phyloP scores from a whole-genome alignment of 2,797 vertebrate genomes.

The Coreius guichenoti region DNA sequence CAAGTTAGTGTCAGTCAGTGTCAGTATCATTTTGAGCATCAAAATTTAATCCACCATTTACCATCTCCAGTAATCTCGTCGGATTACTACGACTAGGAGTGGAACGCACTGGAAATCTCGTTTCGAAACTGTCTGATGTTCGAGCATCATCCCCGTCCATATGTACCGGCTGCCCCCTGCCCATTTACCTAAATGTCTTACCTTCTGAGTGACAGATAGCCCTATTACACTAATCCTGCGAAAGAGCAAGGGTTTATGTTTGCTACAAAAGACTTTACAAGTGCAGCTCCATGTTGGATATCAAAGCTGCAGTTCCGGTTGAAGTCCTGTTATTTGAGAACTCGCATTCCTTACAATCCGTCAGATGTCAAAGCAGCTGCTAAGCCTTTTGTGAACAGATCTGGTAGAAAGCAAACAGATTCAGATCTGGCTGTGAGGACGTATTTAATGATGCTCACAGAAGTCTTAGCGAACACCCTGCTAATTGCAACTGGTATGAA shows the following conservation, averaged over 20 bases:
- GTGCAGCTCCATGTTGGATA: constrained; percentile 39
- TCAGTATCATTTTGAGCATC: constrained; percentile 42
- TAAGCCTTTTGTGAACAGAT: constrained; percentile 50
- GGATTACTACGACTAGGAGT: constrained; percentile 65
- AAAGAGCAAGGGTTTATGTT: constrained; percentile 54
- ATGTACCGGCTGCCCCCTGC: constrained; percentile 45
- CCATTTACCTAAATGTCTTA: constrained; percentile 42
- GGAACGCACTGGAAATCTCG: constrained; percentile 67
- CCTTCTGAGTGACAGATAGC: constrained; percentile 58
- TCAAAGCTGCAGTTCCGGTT: constrained; percentile 46
- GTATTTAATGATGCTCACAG: constrained; percentile 38
- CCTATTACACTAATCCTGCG: constrained; percentile 51
- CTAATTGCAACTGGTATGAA: constrained; percentile 36
- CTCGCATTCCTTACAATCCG: constrained; percentile 15
- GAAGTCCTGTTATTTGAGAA: constrained; percentile 40
- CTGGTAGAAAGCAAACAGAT: constrained; percentile 42
- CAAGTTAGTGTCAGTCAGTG: constrained; percentile 42
- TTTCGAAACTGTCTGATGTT: constrained; percentile 58
- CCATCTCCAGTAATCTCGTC: constrained; percentile 68
- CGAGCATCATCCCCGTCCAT: constrained; percentile 45
- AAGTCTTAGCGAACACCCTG: constrained; percentile 5
- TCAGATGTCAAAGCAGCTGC: constrained; percentile 49
- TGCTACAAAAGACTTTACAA: constrained; percentile 46
- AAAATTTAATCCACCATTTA: constrained; percentile 71
- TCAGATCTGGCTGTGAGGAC: constrained; percentile 14